A percentile compares a stretch with the other conserved stretches of the same genome.
phyloP scores from a whole-genome alignment of 2,113 vertebrate genomes.

The Acrocephalus kingi region DNA sequence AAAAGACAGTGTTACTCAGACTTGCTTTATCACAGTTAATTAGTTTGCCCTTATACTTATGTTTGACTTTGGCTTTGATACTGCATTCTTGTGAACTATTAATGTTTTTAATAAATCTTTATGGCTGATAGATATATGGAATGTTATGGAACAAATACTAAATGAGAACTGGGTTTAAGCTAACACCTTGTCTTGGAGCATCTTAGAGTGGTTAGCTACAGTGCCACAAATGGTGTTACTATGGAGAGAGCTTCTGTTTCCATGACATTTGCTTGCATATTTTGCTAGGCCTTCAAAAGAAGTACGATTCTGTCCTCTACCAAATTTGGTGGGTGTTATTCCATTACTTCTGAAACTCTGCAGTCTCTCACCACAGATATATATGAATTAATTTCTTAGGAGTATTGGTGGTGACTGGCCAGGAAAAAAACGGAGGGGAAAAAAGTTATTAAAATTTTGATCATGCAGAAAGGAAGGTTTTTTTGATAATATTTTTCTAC shows the following conservation, averaged over 20 bases:
- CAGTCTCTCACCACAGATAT: background rate
- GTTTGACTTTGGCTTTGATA: constrained; percentile 50
- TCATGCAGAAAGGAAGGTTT: background rate
- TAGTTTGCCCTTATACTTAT: constrained; percentile 35
- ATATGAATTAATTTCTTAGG: constrained; percentile 1
- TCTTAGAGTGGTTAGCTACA: constrained; percentile 61
- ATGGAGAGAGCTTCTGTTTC: constrained; percentile 81
- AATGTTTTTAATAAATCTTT: constrained; percentile 63
- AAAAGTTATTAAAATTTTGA: background rate
- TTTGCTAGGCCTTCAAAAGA: constrained; percentile 70
- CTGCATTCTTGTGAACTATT: constrained; percentile 56
- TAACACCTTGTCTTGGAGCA: constrained; percentile 66
- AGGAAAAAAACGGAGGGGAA: background rate
- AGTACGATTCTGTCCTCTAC: constrained; percentile 63
- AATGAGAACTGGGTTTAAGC: constrained; percentile 59
- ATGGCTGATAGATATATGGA: constrained; percentile 16
- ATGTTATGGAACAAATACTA: constrained; percentile 57
- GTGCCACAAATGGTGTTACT: constrained; percentile 71
- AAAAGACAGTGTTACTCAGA: background rate
- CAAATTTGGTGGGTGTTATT: constrained; percentile 48
- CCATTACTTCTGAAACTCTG: constrained; percentile 19
- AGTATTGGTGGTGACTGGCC: background rate
- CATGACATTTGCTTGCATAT: constrained; percentile 79
- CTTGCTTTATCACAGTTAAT: constrained; percentile 33
- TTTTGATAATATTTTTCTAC: background rate